Evolutionary conservation across 2,888 invertebrate species (phyloP).

Genomic region (Protula sp.): DNA sequence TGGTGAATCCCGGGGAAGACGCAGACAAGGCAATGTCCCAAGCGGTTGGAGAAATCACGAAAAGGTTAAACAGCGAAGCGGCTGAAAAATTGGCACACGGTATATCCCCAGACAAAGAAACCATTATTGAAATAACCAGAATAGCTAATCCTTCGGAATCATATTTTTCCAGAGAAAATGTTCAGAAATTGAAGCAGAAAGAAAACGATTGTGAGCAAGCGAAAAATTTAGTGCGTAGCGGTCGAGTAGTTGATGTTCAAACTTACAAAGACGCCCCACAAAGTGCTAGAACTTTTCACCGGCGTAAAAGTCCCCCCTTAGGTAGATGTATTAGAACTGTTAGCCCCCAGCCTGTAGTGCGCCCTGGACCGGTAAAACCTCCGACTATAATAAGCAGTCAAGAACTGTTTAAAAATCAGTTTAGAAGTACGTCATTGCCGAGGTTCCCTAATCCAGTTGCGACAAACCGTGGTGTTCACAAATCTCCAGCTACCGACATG

Average conservation of each 20-base stretch:
- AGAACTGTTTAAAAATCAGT: too few species aligned
- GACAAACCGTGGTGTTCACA: too few species aligned
- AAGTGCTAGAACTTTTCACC: neutral
- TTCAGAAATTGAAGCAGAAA: neutral
- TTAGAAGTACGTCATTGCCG: too few species aligned
- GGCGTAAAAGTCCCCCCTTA: constrained; percentile 4
- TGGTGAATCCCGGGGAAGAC: constrained; percentile 9
- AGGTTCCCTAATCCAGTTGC: too few species aligned
- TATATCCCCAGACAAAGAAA: constrained; percentile 6
- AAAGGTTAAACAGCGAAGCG: constrained; percentile 2
- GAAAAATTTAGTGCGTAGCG: neutral
- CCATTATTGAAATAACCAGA: constrained; percentile 15
- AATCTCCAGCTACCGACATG: too few species aligned
- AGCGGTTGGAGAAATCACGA: constrained; percentile 5
- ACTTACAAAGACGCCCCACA: too few species aligned
- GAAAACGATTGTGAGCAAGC: neutral
- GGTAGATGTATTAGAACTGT: neutral
- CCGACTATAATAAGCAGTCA: too few species aligned
- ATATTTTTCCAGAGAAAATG: constrained; percentile 7
- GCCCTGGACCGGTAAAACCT: too few species aligned
- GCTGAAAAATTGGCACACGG: constrained; percentile 4
- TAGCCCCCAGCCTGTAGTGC: too few species aligned
- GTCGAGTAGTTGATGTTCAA: neutral
- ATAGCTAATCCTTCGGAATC: constrained; percentile 2
- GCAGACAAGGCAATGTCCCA: constrained; percentile 2